A percentile compares a stretch with the other conserved stretches of the same genome.
Evolutionary conservation across 2,797 vertebrate genomes (phyloP).

Genomic region (Knipowitschia caucasica): DNA sequence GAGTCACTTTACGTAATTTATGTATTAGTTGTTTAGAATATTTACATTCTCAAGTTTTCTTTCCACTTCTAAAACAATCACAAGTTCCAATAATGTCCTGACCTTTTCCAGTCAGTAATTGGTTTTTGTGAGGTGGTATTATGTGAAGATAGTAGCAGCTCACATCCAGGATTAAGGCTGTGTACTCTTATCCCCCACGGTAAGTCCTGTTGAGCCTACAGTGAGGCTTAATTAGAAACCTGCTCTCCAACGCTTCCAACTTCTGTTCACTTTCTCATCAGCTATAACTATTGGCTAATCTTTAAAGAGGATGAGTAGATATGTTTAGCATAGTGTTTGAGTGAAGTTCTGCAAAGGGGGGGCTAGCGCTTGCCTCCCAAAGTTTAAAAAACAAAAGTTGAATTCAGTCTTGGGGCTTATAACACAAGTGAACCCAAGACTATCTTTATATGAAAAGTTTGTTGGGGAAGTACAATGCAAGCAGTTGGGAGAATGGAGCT

Average conservation of each 20-base stretch:
- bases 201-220: constrained; percentile 17
- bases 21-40: too few relatives aligned
- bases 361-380: neutral
- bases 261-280: constrained; percentile 12
- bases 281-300: constrained; percentile 10
- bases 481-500: too few relatives aligned
- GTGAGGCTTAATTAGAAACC: constrained; percentile 31
- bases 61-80: neutral
- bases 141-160: neutral
- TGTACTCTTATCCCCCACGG: constrained; percentile 14
- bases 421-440: too few relatives aligned
- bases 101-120: constrained; percentile 3
- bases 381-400: neutral
- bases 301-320: constrained; percentile 21
- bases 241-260: constrained; percentile 13
- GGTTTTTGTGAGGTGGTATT: constrained; percentile 6
- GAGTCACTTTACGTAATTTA: too few relatives aligned
- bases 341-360: neutral
- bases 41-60: too few relatives aligned
- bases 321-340: constrained; percentile 1
- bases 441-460: too few relatives aligned
- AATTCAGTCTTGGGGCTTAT: too few relatives aligned
- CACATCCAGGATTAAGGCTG: constrained; percentile 10
- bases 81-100: neutral
- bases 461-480: too few relatives aligned